Evolutionary conservation across 2,113 vertebrate genomes (phyloP).

Genomic region (Saccopteryx bilineata): DNA sequence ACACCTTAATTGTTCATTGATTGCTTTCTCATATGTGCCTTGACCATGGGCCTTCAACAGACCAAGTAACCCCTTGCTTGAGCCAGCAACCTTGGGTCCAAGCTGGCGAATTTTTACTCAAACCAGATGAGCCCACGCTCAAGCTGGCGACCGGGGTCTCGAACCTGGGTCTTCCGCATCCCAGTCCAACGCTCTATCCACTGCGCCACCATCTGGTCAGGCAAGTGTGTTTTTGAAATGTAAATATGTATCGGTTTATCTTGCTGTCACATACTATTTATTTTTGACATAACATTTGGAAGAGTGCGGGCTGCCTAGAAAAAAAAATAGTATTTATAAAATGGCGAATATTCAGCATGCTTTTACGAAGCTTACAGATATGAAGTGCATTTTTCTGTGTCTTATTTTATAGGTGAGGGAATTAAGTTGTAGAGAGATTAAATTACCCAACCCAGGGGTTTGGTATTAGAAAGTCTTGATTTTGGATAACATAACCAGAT

Average conservation of each 20-base stretch:
- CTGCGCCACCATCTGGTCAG: too few species aligned
- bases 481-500: slow-evolving; percentile 3
- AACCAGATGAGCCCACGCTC: too few species aligned
- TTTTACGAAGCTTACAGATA: background rate
- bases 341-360: background rate
- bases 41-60: too few species aligned
- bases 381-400: background rate
- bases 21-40: too few species aligned
- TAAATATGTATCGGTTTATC: background rate
- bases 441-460: background rate
- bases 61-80: too few species aligned
- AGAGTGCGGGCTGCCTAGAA: background rate
- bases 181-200: too few species aligned
- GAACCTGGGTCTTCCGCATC: too few species aligned
- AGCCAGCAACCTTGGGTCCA: too few species aligned
- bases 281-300: background rate
- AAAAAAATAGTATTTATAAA: background rate
- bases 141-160: too few species aligned
- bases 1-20: too few species aligned
- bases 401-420: slow-evolving; percentile 21
- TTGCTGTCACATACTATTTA: background rate
- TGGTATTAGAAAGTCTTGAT: background rate
- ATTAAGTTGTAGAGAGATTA: background rate
- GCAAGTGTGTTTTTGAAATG: slow-evolving; percentile 40
- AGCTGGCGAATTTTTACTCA: too few species aligned